Conservation (phyloP, 2,888 invertebrate species). For the Drosophila aldrichi region DNA sequence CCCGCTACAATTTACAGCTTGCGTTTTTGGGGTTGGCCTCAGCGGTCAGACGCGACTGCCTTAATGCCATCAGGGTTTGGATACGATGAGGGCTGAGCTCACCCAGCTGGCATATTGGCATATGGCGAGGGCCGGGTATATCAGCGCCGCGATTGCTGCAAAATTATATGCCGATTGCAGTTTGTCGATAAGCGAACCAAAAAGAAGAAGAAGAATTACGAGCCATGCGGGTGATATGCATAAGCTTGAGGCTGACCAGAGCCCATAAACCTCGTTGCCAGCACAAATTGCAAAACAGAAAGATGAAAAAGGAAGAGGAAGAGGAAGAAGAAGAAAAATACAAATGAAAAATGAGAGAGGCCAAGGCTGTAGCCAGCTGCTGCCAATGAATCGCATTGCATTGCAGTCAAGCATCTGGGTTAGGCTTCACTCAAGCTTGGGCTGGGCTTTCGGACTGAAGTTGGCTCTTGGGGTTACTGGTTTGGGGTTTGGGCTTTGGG, state of each 20-base stretch:
- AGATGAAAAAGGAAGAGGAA: background rate
- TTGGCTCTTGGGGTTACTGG: conserved; percentile 2
- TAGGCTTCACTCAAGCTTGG: background rate
- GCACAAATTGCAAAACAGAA: conserved; percentile 22
- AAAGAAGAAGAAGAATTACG: conserved; percentile 66
- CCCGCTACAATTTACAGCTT: background rate
- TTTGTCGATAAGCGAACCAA: conserved; percentile 70
- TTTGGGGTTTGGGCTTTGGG: background rate
- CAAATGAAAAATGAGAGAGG: conserved; percentile 6
- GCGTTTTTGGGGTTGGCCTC: conserved; percentile 27
- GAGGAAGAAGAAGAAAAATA: background rate
- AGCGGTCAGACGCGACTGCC: conserved; percentile 41
- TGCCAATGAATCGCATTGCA: conserved; percentile 46
- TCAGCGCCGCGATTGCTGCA: conserved; percentile 22
- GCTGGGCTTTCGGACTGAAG: background rate
- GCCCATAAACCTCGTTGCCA: conserved; percentile 22
- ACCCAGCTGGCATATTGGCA: conserved; percentile 7
- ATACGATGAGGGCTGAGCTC: background rate
- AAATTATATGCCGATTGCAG: conserved; percentile 79
- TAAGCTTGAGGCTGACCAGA: conserved; percentile 11
- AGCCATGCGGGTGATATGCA: conserved; percentile 70
- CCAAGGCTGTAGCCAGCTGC: conserved; percentile 44
- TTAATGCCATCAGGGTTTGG: conserved; percentile 60
- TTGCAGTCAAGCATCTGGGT: conserved; percentile 7
- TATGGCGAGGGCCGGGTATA: conserved; percentile 9